Evolutionary conservation across 2,888 invertebrate genomes (phyloP).

Genomic region (Idaea biselata): DNA sequence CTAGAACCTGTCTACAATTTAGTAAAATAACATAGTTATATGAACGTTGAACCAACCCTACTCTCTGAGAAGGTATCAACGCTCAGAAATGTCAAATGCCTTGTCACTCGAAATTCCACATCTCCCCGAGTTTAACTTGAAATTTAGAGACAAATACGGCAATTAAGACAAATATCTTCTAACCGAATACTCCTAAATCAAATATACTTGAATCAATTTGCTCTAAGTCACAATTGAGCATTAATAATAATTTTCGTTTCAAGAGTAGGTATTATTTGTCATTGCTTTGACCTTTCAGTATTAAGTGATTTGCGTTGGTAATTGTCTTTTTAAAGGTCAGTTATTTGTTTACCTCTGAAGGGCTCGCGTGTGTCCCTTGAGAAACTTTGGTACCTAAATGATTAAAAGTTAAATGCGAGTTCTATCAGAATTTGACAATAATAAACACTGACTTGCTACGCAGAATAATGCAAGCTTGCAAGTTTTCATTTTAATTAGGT

Average conservation of each 20-base stretch:
- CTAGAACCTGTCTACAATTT: not conserved
- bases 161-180: constrained; percentile 41
- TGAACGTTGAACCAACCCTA: constrained; percentile 32
- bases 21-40: not conserved
- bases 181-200: constrained; percentile 39
- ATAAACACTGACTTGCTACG: too few relatives aligned
- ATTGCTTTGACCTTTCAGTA: not conserved
- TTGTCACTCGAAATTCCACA: constrained; percentile 44
- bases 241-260: not conserved
- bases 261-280: not conserved
- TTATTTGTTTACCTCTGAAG: not conserved
- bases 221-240: not conserved
- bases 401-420: not conserved
- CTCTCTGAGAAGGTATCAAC: constrained; percentile 31
- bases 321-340: not conserved
- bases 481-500: too few relatives aligned
- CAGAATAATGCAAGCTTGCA: too few relatives aligned
- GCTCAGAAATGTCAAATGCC: constrained; percentile 39
- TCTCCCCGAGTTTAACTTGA: constrained; percentile 41
- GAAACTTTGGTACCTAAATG: not conserved
- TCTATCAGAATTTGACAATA: not conserved
- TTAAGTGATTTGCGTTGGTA: not conserved
- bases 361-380: too few relatives aligned
- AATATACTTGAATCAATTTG: constrained; percentile 25
- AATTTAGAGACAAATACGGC: constrained; percentile 44